A percentile compares a stretch with the other conserved stretches of the same genome.
These are phyloP conservation scores for Paraescarpia echinospica DNA, from an alignment of 1,140 invertebrate species.

Conservation along the genomic window DNA sequence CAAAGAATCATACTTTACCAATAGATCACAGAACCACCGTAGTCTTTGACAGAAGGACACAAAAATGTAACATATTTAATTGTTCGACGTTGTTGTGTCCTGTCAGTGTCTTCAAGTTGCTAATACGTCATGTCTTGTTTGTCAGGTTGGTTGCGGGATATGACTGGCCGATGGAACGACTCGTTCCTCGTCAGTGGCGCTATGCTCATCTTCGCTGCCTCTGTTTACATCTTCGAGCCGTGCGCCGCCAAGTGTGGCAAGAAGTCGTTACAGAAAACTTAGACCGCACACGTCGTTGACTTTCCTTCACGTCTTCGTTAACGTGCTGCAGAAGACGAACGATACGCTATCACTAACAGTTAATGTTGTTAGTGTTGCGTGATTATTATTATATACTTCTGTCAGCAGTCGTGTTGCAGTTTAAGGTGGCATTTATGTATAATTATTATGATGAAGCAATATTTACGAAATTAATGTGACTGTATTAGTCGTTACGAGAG, in stretches of 20 bases:
- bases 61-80: not conserved
- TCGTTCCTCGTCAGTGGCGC: slow-evolving; percentile 13
- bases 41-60: too few relatives aligned
- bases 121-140: not conserved
- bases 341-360: too few relatives aligned
- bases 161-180: slow-evolving; percentile 15
- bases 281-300: not conserved
- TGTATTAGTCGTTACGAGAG: too few relatives aligned
- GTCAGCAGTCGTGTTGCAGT: not conserved
- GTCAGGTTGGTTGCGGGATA: not conserved
- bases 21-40: not conserved
- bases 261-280: not conserved
- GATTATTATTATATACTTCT: not conserved
- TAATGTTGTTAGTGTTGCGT: too few relatives aligned
- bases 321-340: too few relatives aligned
- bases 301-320: not conserved
- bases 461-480: too few relatives aligned
- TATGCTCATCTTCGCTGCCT: not conserved
- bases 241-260: not conserved
- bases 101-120: not conserved
- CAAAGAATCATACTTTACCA: not conserved
- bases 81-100: not conserved
- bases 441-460: too few relatives aligned
- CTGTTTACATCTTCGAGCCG: not conserved
- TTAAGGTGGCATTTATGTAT: too few relatives aligned